Evolutionary conservation across 2,797 vertebrate species (phyloP).

Genomic region (Spea hammondii): DNA sequence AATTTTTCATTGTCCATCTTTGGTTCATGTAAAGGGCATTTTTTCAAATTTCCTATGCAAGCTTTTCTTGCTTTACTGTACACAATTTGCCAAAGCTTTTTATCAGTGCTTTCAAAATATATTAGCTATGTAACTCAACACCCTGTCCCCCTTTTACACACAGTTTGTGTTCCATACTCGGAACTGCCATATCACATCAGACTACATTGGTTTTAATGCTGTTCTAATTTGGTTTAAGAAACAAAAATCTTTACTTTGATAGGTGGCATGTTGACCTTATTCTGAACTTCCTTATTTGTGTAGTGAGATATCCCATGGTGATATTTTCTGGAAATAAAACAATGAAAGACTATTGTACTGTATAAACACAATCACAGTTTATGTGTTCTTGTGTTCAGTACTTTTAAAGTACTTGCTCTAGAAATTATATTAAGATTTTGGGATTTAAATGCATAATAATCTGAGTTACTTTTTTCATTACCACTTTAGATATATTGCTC

Average conservation of each 20-base stretch:
- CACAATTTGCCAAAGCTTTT: conserved; percentile 59
- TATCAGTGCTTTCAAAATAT: conserved; percentile 66
- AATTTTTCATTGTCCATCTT: conserved; percentile 29
- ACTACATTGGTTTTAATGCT: conserved; percentile 66
- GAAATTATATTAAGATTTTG: conserved; percentile 38
- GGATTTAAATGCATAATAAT: conserved; percentile 61
- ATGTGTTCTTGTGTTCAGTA: conserved; percentile 54
- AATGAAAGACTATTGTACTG: conserved; percentile 8
- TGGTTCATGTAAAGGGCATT: conserved; percentile 47
- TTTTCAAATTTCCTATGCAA: not conserved
- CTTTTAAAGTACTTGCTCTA: conserved; percentile 48
- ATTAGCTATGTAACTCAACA: conserved; percentile 65
- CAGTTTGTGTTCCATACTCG: conserved; percentile 63
- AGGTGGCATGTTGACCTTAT: conserved; percentile 63
- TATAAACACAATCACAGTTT: conserved; percentile 3
- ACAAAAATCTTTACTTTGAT: conserved; percentile 65
- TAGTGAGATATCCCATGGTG: conserved; percentile 49
- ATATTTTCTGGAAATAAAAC: conserved; percentile 36
- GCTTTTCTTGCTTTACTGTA: conserved; percentile 20
- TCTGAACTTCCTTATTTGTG: conserved; percentile 70
- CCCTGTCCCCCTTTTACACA: conserved; percentile 63
- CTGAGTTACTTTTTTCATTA: conserved; percentile 62
- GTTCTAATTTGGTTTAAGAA: conserved; percentile 67
- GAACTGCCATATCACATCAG: conserved; percentile 71
- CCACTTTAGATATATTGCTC: conserved; percentile 73